Evolutionary conservation across 2,113 vertebrate species (phyloP).

Genomic region (Cyprinus carpio): DNA sequence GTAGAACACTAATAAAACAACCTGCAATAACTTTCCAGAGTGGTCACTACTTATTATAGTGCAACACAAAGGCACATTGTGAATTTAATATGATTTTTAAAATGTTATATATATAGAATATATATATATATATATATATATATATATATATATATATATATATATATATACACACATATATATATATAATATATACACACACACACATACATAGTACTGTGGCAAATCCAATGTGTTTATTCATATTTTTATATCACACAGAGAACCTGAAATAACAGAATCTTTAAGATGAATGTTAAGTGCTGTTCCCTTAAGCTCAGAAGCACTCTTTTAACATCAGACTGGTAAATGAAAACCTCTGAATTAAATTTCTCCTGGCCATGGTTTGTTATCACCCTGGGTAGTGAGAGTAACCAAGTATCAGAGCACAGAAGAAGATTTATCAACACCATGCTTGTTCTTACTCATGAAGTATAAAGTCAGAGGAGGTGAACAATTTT

Average conservation of each 20-base stretch:
- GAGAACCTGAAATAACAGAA: neutral
- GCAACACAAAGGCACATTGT: neutral
- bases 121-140: too few species aligned
- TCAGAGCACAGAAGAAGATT: neutral
- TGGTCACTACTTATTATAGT: neutral
- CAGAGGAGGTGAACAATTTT: neutral
- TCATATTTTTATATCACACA: neutral
- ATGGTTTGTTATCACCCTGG: constrained; percentile 24
- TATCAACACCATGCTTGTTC: neutral
- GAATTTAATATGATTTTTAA: too few species aligned
- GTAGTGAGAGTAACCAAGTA: neutral
- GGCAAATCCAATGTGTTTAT: neutral
- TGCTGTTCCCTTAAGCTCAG: neutral
- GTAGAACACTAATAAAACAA: constrained; percentile 23
- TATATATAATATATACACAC: too few species aligned
- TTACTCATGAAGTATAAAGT: constrained; percentile 1
- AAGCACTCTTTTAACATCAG: constrained; percentile 14
- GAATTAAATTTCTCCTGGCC: constrained; percentile 31
- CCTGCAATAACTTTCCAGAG: neutral
- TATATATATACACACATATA: too few species aligned
- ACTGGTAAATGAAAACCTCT: constrained; percentile 14
- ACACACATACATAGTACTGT: too few species aligned
- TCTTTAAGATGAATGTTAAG: too few species aligned
- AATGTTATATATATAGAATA: too few species aligned
- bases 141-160: too few species aligned